Conservation (phyloP, 1,140 invertebrate genomes). For the Cardiocondyla obscurior region DNA sequence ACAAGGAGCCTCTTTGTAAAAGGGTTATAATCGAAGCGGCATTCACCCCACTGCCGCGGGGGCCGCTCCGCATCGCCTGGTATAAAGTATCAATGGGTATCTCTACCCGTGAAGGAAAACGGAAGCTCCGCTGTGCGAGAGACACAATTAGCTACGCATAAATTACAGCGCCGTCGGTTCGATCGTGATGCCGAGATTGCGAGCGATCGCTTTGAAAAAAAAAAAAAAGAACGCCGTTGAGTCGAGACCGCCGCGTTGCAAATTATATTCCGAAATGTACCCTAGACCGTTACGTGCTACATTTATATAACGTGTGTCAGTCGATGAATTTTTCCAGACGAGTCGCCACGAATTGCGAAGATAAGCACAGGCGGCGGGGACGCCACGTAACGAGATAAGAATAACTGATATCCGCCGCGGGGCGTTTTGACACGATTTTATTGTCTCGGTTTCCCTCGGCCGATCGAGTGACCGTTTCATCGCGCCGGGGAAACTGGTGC, state of each 20-base stretch:
- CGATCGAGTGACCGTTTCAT: not conserved
- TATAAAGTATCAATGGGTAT: slow-evolving; percentile 44
- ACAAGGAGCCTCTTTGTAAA: slow-evolving; percentile 58
- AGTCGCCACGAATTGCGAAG: not conserved
- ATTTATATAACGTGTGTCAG: too few relatives aligned
- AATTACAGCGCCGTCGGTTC: slow-evolving; percentile 14
- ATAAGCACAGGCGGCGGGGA: slow-evolving; percentile 9
- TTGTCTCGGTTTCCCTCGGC: slow-evolving; percentile 1
- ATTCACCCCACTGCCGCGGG: not conserved
- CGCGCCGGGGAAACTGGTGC: slow-evolving; percentile 31
- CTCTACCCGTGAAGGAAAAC: slow-evolving; percentile 17
- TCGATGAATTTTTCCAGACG: not conserved
- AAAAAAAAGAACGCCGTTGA: too few relatives aligned
- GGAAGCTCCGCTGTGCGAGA: slow-evolving; percentile 31
- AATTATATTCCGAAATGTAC: too few relatives aligned
- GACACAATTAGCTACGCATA: slow-evolving; percentile 50
- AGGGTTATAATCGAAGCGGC: slow-evolving; percentile 64
- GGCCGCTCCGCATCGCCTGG: slow-evolving; percentile 13
- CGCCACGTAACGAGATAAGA: slow-evolving; percentile 30
- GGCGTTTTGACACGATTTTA: slow-evolving; percentile 17
- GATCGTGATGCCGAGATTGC: slow-evolving; percentile 6
- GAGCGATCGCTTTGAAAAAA: slow-evolving; percentile 35
- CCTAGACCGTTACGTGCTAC: too few relatives aligned
- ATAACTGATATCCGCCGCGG: not conserved
- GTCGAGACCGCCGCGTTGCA: too few relatives aligned